Percentiles rank a stretch among this genome's conserved stretches.
These are phyloP conservation scores for Halcyon badia DNA, from an alignment of 2,797 vertebrate species.

Conservation along the genomic window DNA sequence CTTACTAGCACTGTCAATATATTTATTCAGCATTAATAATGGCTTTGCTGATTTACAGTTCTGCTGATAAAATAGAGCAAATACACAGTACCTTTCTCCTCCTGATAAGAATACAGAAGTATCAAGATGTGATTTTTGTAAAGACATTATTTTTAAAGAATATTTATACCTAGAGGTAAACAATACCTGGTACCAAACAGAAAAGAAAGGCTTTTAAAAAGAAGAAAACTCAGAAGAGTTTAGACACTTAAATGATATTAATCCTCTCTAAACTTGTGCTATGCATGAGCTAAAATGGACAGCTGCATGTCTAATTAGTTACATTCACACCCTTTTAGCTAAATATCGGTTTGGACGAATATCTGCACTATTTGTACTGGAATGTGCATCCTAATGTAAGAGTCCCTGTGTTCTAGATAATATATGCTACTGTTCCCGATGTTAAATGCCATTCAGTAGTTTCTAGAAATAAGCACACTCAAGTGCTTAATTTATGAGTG, in stretches of 20 bases:
- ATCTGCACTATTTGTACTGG: background rate
- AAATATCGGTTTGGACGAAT: background rate
- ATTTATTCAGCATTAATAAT: background rate
- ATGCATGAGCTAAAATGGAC: background rate
- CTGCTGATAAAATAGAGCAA: background rate
- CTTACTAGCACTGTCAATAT: background rate
- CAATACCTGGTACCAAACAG: background rate
- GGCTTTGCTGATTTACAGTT: background rate
- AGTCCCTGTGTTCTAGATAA: background rate
- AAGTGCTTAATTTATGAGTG: background rate
- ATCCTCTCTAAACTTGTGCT: background rate
- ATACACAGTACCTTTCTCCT: background rate
- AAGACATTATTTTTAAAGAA: slow-evolving; percentile 7
- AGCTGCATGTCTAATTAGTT: background rate
- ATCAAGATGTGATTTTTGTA: background rate
- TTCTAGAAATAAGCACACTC: background rate
- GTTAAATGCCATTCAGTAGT: background rate
- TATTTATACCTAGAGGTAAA: background rate
- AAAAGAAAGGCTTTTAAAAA: background rate
- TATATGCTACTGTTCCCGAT: background rate
- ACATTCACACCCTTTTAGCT: background rate
- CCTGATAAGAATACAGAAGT: slow-evolving; percentile 13
- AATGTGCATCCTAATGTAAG: background rate
- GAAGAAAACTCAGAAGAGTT: background rate
- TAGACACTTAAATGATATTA: background rate